A percentile compares a stretch with the other conserved stretches of the same genome.
Evolutionary conservation across 2,797 vertebrate species (phyloP).

Genomic region (Pangasius djambal): DNA sequence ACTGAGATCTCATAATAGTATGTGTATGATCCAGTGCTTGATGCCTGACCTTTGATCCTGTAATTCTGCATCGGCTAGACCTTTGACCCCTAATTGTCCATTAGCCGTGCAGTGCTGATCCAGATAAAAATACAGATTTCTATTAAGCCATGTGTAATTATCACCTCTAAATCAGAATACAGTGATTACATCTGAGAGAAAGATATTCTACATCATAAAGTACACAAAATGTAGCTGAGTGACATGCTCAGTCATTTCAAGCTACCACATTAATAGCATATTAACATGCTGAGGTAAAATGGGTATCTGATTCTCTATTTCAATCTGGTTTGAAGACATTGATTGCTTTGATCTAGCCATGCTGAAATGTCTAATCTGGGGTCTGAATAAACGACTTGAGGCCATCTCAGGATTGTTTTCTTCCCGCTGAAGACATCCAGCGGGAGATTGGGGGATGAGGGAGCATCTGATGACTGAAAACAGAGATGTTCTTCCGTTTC

Average conservation of each 20-base stretch:
- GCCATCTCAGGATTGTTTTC: neutral
- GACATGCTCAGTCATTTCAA: too few relatives aligned
- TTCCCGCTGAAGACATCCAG: neutral
- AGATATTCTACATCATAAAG: neutral
- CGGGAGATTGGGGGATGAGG: neutral
- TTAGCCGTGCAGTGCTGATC: neutral
- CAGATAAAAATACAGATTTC: too few relatives aligned
- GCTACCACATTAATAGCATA: neutral
- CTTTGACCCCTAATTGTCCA: neutral
- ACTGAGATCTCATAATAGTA: conserved; percentile 10
- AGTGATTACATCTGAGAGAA: neutral
- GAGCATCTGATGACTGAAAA: neutral
- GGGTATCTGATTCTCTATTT: neutral
- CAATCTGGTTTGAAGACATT: conserved; percentile 2
- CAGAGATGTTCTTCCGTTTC: too few relatives aligned
- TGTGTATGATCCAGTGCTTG: neutral
- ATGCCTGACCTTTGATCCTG: conserved; percentile 41
- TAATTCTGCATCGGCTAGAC: conserved; percentile 53
- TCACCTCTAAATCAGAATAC: neutral
- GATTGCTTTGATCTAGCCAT: neutral
- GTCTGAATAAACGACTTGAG: neutral
- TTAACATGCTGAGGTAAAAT: neutral
- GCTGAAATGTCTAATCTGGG: conserved; percentile 4
- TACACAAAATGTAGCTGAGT: neutral
- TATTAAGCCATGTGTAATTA: neutral